Evolutionary conservation across 1,140 invertebrate species (phyloP).

Genomic region (Anastrepha ludens): DNA sequence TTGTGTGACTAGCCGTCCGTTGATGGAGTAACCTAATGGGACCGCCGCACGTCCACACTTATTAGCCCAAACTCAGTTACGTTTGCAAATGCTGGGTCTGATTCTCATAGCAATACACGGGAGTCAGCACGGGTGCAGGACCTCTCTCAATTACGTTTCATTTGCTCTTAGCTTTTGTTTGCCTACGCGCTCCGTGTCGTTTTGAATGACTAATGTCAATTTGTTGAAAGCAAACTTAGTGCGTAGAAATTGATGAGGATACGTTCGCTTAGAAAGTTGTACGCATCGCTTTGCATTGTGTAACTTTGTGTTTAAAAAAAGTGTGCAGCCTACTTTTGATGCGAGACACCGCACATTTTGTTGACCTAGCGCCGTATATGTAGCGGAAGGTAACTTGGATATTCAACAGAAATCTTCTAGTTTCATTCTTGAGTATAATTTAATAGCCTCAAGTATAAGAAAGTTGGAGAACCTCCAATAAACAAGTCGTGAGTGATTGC

Average conservation of each 20-base stretch:
- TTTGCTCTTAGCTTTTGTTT: conserved; percentile 40
- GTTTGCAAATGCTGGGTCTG: neutral
- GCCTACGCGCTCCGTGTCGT: conserved; percentile 56
- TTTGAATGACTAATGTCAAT: conserved; percentile 60
- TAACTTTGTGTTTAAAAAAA: too few relatives aligned
- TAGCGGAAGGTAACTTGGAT: too few relatives aligned
- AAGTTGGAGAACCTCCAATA: too few relatives aligned
- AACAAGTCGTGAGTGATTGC: too few relatives aligned
- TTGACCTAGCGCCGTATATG: too few relatives aligned
- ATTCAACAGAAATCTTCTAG: too few relatives aligned
- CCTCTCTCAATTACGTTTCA: conserved; percentile 3
- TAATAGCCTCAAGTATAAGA: too few relatives aligned
- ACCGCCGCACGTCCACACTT: too few relatives aligned
- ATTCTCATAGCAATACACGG: neutral
- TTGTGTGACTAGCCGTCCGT: neutral
- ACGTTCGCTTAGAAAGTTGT: neutral
- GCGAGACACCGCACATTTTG: too few relatives aligned
- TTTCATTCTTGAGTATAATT: too few relatives aligned
- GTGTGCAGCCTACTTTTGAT: too few relatives aligned
- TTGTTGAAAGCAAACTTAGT: conserved; percentile 54
- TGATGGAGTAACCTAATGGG: neutral
- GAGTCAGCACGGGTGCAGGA: neutral
- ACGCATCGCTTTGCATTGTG: neutral
- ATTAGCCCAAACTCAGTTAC: neutral
- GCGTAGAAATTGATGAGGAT: neutral